Conservation (phyloP, 1,140 invertebrate species). For the Trialeurodes vaporariorum region DNA sequence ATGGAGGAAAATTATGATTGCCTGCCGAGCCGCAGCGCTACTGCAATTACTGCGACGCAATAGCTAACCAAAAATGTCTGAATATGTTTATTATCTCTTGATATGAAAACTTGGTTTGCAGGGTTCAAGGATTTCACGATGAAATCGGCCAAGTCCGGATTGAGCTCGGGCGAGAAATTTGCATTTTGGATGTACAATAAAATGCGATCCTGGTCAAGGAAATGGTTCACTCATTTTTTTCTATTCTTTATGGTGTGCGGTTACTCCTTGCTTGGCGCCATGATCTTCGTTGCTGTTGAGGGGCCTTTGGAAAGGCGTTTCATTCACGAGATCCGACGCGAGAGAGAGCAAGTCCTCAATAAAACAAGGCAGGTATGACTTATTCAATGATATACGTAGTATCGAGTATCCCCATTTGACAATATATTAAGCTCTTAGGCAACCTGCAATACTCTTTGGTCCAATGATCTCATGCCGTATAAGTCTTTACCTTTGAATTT, state of each 20-base stretch:
- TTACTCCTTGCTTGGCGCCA: conserved; percentile 65
- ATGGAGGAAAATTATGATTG: no score
- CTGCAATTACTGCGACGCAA: no score
- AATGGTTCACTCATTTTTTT: conserved; percentile 82
- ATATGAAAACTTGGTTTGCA: no score
- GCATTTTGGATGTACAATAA: conserved; percentile 68
- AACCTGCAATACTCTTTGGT: no score
- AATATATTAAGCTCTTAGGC: no score
- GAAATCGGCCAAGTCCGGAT: conserved; percentile 55
- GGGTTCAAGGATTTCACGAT: conserved; percentile 57
- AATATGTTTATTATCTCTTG: no score
- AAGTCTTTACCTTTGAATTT: no score
- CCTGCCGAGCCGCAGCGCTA: no score
- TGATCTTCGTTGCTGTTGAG: conserved; percentile 62
- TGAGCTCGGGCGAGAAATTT: conserved; percentile 67
- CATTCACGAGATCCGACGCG: background rate
- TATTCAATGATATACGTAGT: no score
- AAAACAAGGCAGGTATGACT: background rate
- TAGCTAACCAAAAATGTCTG: no score
- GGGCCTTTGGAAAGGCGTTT: conserved; percentile 28
- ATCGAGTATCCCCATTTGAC: no score
- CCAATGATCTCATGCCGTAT: no score
- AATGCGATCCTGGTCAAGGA: conserved; percentile 56
- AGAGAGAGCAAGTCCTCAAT: background rate
- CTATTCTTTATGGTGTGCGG: conserved; percentile 58